phyloP scores from a whole-genome alignment of 2,113 vertebrate genomes.

The Sceloporus tristichus region DNA sequence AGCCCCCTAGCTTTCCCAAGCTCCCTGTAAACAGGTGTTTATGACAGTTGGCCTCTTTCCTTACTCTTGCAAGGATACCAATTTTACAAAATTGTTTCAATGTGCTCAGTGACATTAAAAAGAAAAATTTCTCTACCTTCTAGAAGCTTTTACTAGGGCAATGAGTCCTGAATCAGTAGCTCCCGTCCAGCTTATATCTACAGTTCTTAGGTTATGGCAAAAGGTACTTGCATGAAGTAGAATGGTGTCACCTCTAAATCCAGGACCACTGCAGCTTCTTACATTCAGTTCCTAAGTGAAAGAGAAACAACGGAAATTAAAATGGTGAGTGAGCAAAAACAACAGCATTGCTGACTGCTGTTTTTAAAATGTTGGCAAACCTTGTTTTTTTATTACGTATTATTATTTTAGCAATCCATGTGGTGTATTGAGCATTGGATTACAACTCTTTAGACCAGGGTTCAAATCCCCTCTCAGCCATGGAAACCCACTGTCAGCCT shows the following conservation, averaged over 20 bases:
- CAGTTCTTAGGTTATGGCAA: constrained; percentile 60
- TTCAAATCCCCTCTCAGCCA: too few relatives aligned
- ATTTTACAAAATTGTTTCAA: not conserved
- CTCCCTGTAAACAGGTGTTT: not conserved
- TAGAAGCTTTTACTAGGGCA: constrained; percentile 56
- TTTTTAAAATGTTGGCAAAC: too few relatives aligned
- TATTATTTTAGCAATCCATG: not conserved
- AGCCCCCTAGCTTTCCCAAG: too few relatives aligned
- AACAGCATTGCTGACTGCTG: not conserved
- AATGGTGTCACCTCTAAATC: constrained; percentile 65
- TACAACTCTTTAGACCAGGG: too few relatives aligned
- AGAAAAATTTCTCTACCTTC: constrained; percentile 40
- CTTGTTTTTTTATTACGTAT: not conserved
- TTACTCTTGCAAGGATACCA: not conserved
- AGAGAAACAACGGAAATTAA: constrained; percentile 5
- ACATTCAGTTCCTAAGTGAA: constrained; percentile 68
- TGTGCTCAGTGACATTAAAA: not conserved
- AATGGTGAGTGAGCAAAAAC: not conserved
- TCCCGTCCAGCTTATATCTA: constrained; percentile 73
- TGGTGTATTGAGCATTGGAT: too few relatives aligned
- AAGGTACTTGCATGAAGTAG: constrained; percentile 61
- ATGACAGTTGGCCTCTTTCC: not conserved
- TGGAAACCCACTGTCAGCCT: too few relatives aligned
- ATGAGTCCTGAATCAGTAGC: constrained; percentile 70
- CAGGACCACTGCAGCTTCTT: constrained; percentile 68